Evolutionary conservation across 2,113 vertebrate genomes (phyloP), one percentile per base, ranked within the genome.

Genomic region (Rhinoptilus africanus): DNA sequence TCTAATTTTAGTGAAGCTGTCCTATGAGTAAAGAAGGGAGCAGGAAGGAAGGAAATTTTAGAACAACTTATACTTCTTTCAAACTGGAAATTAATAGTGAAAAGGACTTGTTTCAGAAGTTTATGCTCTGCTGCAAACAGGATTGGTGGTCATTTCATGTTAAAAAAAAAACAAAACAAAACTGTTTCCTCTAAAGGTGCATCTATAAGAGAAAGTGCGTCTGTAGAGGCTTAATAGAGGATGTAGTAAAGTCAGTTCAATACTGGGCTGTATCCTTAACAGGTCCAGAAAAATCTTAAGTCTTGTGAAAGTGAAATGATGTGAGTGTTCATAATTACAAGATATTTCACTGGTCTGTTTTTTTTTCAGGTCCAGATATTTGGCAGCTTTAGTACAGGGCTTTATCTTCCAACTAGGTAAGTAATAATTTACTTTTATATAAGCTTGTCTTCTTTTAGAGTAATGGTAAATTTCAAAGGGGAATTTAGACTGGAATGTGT

Each of bases 391-490:
- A 99, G 99, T 96, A 99, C 99, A 78, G 99, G 99, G 50, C 99
- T 99, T 92, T 99, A 99, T 97, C 99, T 99, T 92, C 99, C 99
- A 74, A 99, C 99, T 81, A 99, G 99, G 99, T 99, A 97, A 98
- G 98, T 92, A 37, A 26, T 9, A 69, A 34, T 59, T 83, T 66
- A 21, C 20, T 64, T 54, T 24, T 14, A 54, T 14, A 2, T 21
- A 47, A 63, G 13, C 45, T 66, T 76, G 26, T 57, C 2, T 9
- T 81, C 8, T 80, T 60, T 71, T n/a, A 87, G 45, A 45, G 8
- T 73, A 75, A 48, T 51, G 45, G 17, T 54, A 23, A 59, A 72
- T 74, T 83, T 90, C 21, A 59, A 63, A 73, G 50, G 18, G 3
- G 28, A 82, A 16, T 93, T 75, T 54, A 72, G 30, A 28, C 18